A percentile compares a stretch with the other conserved stretches of the same genome.
Conservation (phyloP, 2,797 vertebrate species). For the Hoplostethus mediterraneus region DNA sequence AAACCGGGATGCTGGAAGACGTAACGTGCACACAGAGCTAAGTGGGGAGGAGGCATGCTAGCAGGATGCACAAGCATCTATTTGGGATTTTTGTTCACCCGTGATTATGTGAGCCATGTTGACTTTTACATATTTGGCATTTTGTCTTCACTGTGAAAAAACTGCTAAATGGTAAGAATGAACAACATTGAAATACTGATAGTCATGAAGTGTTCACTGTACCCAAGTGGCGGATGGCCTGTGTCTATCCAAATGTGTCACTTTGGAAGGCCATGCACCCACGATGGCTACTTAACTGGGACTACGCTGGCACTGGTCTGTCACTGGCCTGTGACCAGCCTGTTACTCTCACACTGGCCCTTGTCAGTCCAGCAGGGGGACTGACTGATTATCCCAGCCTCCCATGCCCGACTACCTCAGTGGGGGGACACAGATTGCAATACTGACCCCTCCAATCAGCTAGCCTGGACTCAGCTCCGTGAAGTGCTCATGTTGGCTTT, state of each 20-base stretch:
- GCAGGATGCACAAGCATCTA: slow-evolving; percentile 15
- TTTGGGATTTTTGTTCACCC: slow-evolving; percentile 32
- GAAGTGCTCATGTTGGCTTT: slow-evolving; percentile 19
- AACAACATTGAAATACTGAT: slow-evolving; percentile 6
- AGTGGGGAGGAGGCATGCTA: slow-evolving; percentile 5
- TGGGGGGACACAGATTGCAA: slow-evolving; percentile 9
- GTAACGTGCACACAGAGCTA: slow-evolving; percentile 29
- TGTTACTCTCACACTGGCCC: slow-evolving; percentile 8
- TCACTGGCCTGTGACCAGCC: slow-evolving; percentile 2
- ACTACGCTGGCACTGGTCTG: background rate
- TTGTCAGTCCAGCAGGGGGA: background rate
- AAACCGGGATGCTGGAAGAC: slow-evolving; percentile 39
- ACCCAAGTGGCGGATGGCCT: slow-evolving; percentile 34
- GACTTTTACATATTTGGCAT: slow-evolving; percentile 27
- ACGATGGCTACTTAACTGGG: background rate
- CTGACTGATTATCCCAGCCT: slow-evolving; percentile 15
- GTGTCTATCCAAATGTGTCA: slow-evolving; percentile 25
- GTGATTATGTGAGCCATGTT: slow-evolving; percentile 23
- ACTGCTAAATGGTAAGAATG: slow-evolving; percentile 35
- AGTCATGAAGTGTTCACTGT: slow-evolving; percentile 40
- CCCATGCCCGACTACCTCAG: background rate
- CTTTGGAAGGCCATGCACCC: background rate
- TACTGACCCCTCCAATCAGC: slow-evolving; percentile 7
- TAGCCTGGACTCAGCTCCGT: background rate
- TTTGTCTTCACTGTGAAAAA: slow-evolving; percentile 40